A percentile compares a stretch with the other conserved stretches of the same genome.
Evolutionary conservation across 2,888 invertebrate genomes (phyloP).

Genomic region (Cryptophagus acutangulus): DNA sequence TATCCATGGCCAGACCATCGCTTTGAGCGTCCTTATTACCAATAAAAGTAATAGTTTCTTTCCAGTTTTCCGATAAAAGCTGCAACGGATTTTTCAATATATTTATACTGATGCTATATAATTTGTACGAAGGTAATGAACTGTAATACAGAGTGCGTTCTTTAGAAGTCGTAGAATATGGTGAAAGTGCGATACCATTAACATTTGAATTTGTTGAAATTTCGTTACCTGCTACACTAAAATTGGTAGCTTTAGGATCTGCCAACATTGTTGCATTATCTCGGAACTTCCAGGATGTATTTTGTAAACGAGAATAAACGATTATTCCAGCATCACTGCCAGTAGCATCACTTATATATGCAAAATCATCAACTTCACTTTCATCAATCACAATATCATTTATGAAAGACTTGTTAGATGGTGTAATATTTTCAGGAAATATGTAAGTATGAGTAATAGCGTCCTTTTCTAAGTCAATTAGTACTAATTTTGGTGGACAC

Average conservation of each 20-base stretch:
- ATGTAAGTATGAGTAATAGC: conserved; percentile 54
- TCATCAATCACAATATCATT: conserved; percentile 69
- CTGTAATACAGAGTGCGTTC: conserved; percentile 31
- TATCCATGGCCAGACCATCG: conserved; percentile 65
- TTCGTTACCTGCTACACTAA: conserved; percentile 54
- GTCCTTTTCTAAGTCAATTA: conserved; percentile 59
- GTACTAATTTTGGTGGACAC: conserved; percentile 62
- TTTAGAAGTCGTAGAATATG: conserved; percentile 31
- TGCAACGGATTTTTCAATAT: conserved; percentile 57
- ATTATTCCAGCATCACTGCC: conserved; percentile 63
- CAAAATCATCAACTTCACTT: conserved; percentile 55
- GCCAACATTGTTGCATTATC: conserved; percentile 59
- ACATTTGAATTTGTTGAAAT: conserved; percentile 55
- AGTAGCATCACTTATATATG: conserved; percentile 66
- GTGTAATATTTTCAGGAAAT: conserved; percentile 57
- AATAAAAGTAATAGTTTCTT: too few relatives aligned
- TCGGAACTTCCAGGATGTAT: conserved; percentile 62
- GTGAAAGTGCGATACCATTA: conserved; percentile 66
- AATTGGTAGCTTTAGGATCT: conserved; percentile 53
- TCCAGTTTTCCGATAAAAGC: too few relatives aligned
- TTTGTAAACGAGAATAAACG: conserved; percentile 59
- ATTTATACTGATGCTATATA: conserved; percentile 59
- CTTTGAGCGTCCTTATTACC: conserved; percentile 56
- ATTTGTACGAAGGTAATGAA: conserved; percentile 29
- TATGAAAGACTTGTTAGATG: conserved; percentile 54